A percentile compares a stretch with the other conserved stretches of the same genome.
Conservation (phyloP, 2,797 vertebrate species). For the Avahi laniger region DNA sequence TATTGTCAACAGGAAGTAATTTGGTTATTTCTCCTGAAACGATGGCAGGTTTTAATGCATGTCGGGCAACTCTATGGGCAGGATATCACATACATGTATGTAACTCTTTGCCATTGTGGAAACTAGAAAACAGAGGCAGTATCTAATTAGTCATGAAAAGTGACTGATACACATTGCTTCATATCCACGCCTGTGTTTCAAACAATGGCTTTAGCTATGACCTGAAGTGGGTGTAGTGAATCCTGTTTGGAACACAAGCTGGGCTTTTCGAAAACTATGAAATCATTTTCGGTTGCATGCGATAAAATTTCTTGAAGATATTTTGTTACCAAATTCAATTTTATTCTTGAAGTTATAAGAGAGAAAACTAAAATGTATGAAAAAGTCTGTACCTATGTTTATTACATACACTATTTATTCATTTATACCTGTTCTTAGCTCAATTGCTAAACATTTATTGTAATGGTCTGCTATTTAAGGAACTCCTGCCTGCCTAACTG, state of each 20-base stretch:
- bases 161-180: neutral
- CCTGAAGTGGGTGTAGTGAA: neutral
- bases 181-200: neutral
- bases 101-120: neutral
- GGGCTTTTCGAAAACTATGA: neutral
- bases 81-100: neutral
- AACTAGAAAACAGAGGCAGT: constrained; percentile 8
- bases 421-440: neutral
- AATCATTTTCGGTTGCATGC: neutral
- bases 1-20: neutral
- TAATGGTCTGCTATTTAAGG: neutral
- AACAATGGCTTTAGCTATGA: neutral
- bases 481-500: constrained; percentile 55
- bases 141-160: constrained; percentile 21
- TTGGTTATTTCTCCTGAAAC: constrained; percentile 7
- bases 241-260: neutral
- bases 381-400: neutral
- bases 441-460: neutral
- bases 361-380: neutral
- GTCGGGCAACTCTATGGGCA: neutral
- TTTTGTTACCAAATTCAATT: neutral
- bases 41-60: neutral
- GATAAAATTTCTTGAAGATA: neutral
- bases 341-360: neutral
- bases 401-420: neutral